phyloP scores from a whole-genome alignment of 2,888 invertebrate species.

The Matsumyia berberina region DNA sequence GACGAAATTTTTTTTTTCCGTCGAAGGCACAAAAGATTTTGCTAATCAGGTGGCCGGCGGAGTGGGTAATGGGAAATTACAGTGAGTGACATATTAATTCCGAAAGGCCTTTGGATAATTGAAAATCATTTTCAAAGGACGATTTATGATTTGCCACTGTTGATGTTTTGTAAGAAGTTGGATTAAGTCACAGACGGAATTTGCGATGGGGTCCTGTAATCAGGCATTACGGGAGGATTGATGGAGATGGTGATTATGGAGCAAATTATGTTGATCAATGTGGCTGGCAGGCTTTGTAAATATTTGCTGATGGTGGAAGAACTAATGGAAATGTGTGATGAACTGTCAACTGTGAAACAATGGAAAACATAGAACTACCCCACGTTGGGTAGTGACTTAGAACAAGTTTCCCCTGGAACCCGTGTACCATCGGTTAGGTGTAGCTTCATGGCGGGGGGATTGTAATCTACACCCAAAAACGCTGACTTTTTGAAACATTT shows the following conservation, averaged over 20 bases:
- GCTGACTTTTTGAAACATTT: too few species aligned
- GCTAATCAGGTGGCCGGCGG: neutral
- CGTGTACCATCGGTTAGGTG: too few species aligned
- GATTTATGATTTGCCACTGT: constrained; percentile 23
- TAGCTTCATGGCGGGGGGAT: too few species aligned
- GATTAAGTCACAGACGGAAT: neutral
- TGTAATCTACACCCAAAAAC: too few species aligned
- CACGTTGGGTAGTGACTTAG: too few species aligned
- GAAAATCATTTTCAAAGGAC: constrained; percentile 19
- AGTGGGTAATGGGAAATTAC: constrained; percentile 17
- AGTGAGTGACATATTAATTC: constrained; percentile 17
- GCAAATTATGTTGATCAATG: constrained; percentile 1
- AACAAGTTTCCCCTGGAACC: too few species aligned
- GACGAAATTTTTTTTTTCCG: neutral
- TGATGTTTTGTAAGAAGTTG: constrained; percentile 11
- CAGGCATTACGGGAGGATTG: too few species aligned
- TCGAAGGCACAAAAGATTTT: neutral
- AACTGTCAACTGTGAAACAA: too few species aligned
- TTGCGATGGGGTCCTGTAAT: neutral
- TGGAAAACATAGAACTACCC: too few species aligned
- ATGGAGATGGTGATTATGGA: neutral
- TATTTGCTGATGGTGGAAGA: neutral
- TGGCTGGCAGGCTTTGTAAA: constrained; percentile 8
- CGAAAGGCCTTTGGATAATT: constrained; percentile 26
- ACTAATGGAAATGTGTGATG: too few species aligned